Percentiles rank a stretch among this genome's conserved stretches.
These are phyloP conservation scores for Morelia viridis DNA, from an alignment of 2,797 vertebrate species.

Conservation along the genomic window DNA sequence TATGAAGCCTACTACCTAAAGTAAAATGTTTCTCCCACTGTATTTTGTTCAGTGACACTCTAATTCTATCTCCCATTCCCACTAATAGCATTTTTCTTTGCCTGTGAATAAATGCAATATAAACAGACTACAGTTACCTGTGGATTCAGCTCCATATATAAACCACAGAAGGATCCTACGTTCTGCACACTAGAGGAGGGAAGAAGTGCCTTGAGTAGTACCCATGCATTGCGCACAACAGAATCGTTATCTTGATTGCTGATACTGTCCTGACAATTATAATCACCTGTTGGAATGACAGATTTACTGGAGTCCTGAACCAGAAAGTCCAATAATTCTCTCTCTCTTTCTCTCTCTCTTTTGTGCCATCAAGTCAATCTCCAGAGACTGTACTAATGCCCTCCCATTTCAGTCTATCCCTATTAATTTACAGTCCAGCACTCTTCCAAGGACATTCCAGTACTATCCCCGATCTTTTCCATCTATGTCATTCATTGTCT, in stretches of 20 bases:
- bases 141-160: too few species aligned
- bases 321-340: not conserved
- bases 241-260: not conserved
- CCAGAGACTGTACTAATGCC: not conserved
- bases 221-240: not conserved
- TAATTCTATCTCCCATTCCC: not conserved
- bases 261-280: not conserved
- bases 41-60: not conserved
- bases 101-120: not conserved
- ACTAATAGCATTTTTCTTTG: not conserved
- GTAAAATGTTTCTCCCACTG: not conserved
- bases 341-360: not conserved
- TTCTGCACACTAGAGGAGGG: not conserved
- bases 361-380: not conserved
- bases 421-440: not conserved
- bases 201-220: not conserved
- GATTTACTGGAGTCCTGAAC: not conserved
- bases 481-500: not conserved
- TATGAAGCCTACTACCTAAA: not conserved
- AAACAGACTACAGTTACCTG: not conserved
- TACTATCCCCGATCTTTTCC: not conserved
- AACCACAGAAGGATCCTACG: not conserved
- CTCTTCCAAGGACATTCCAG: not conserved
- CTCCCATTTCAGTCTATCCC: not conserved
- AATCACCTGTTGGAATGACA: not conserved